phyloP scores from a whole-genome alignment of 2,797 vertebrate genomes.

The Hypotaenidia okinawae region DNA sequence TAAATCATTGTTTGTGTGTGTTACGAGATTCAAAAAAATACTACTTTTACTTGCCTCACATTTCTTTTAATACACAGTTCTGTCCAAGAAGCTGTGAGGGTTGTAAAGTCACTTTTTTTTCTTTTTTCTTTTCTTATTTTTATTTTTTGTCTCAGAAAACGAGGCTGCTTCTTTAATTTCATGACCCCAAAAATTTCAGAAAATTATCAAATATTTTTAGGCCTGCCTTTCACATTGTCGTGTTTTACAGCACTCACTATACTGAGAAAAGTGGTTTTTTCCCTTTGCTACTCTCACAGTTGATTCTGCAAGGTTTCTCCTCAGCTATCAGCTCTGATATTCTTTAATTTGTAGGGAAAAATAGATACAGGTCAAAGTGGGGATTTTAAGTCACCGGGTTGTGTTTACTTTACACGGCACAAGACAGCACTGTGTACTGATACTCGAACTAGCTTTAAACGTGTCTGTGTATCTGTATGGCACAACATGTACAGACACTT shows the following conservation, averaged over 20 bases:
- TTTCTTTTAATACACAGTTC: not conserved
- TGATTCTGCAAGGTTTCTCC: not conserved
- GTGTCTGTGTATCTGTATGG: not conserved
- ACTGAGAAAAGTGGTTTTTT: not conserved
- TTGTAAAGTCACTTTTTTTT: not conserved
- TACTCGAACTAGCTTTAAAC: not conserved
- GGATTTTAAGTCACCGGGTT: constrained; percentile 8
- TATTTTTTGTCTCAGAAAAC: not conserved
- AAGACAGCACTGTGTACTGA: not conserved
- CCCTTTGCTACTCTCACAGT: not conserved
- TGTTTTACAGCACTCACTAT: not conserved
- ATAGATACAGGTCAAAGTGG: not conserved
- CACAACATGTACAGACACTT: not conserved
- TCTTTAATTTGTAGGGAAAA: not conserved
- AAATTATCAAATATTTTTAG: not conserved
- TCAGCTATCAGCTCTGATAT: not conserved
- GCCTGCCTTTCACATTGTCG: not conserved
- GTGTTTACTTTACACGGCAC: not conserved
- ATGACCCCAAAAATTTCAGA: not conserved
- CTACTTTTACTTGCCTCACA: not conserved
- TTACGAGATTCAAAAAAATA: not conserved
- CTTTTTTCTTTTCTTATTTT: not conserved
- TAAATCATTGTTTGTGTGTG: not conserved
- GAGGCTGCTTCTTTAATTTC: not conserved
- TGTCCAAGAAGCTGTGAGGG: not conserved